Conservation (phyloP, 2,888 invertebrate genomes). For the Scaptomyza parva region DNA sequence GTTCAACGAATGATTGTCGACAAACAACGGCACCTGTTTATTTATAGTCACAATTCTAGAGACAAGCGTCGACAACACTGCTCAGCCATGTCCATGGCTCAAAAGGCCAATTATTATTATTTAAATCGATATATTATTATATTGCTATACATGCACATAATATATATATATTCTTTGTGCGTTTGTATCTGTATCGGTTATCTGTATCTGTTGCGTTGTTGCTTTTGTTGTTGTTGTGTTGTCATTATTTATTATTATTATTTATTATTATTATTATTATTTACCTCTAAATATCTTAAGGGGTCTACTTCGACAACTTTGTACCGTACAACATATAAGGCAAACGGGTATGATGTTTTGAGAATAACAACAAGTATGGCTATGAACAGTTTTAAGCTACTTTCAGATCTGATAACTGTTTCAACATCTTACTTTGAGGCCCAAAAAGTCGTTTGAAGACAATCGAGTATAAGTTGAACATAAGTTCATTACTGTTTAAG, state of each 20-base stretch:
- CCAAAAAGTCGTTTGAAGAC: no score
- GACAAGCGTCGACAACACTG: conserved; percentile 1
- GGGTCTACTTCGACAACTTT: background rate
- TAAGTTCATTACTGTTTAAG: no score
- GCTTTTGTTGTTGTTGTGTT: conserved; percentile 10
- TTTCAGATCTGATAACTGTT: no score
- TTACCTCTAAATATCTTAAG: conserved; percentile 11
- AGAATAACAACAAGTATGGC: no score
- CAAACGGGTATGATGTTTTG: background rate
- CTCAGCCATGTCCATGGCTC: conserved; percentile 66
- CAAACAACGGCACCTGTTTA: conserved; percentile 57
- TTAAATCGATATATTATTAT: conserved; percentile 69
- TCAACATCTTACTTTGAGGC: no score
- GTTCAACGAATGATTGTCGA: conserved; percentile 70
- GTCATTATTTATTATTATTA: conserved; percentile 53
- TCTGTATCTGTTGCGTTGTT: conserved; percentile 12
- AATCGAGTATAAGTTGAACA: no score
- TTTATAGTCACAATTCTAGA: conserved; percentile 77
- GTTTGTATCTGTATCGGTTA: conserved; percentile 14
- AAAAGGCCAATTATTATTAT: conserved; percentile 79
- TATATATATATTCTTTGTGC: conserved; percentile 46
- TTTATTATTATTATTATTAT: no score
- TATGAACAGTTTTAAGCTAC: no score
- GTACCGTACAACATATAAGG: background rate
- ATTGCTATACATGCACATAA: conserved; percentile 35